A percentile compares a stretch with the other conserved stretches of the same genome.
Conservation (phyloP, 2,797 vertebrate species). For the Fundulus diaphanus region DNA sequence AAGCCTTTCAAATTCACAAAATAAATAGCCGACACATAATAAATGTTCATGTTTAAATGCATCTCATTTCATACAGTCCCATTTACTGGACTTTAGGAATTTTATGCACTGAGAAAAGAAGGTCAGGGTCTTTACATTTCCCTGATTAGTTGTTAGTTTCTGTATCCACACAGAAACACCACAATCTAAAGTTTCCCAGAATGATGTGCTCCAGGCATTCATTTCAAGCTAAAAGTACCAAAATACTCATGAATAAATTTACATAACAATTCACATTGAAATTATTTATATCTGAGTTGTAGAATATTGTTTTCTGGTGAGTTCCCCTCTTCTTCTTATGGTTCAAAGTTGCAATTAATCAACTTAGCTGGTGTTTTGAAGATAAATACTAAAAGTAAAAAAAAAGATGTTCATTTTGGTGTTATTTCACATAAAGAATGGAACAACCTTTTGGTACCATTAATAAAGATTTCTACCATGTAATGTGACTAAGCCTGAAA, state of each 20-base stretch:
- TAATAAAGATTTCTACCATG: background rate
- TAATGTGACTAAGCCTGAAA: background rate
- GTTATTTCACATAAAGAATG: background rate
- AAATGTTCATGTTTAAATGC: slow-evolving; percentile 14
- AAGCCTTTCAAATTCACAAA: background rate
- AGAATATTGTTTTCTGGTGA: background rate
- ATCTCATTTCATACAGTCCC: slow-evolving; percentile 5
- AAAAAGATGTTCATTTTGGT: background rate
- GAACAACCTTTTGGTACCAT: background rate
- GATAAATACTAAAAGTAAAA: background rate
- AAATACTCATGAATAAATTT: slow-evolving; percentile 35
- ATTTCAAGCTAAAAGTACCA: slow-evolving; percentile 24
- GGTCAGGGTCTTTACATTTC: background rate
- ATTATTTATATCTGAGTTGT: background rate
- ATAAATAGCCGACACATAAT: background rate
- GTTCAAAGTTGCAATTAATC: background rate
- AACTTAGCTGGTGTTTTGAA: background rate
- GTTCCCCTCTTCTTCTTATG: background rate
- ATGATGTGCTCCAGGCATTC: slow-evolving; percentile 1
- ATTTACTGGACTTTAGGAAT: slow-evolving; percentile 17
- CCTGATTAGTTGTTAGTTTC: slow-evolving; percentile 5
- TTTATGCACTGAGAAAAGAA: slow-evolving; percentile 3
- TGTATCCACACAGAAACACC: background rate
- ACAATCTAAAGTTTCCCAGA: slow-evolving; percentile 1
- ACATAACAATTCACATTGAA: slow-evolving; percentile 7